Conservation (phyloP, 2,888 invertebrate genomes). For the Platycheirus albimanus region DNA sequence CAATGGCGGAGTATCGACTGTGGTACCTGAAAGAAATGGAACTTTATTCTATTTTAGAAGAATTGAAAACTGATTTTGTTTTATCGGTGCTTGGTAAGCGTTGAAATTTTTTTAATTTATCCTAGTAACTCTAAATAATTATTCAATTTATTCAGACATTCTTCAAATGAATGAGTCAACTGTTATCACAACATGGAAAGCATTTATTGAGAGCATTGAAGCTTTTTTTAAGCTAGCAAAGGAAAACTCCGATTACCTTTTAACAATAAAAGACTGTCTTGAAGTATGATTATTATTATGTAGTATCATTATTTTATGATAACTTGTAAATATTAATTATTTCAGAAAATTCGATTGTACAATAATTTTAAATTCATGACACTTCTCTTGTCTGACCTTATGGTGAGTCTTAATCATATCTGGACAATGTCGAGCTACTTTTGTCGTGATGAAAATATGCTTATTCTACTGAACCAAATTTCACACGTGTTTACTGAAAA, state of each 20-base stretch:
- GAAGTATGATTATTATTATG: conserved; percentile 80
- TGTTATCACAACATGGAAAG: conserved; percentile 77
- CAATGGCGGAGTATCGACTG: conserved; percentile 92
- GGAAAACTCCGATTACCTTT: conserved; percentile 82
- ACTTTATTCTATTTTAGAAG: conserved; percentile 90
- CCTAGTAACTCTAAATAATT: too few species aligned
- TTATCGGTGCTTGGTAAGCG: conserved; percentile 77
- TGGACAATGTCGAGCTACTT: conserved; percentile 96
- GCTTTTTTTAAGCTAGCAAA: conserved; percentile 79
- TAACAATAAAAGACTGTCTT: conserved; percentile 81
- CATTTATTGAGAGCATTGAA: conserved; percentile 75
- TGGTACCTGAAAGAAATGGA: conserved; percentile 93
- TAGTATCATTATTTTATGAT: not conserved
- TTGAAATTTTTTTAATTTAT: conserved; percentile 77
- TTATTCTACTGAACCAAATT: conserved; percentile 91
- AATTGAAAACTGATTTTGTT: conserved; percentile 88
- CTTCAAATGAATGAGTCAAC: conserved; percentile 75
- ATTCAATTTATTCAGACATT: too few species aligned
- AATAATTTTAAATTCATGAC: conserved; percentile 88
- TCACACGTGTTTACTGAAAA: conserved; percentile 92
- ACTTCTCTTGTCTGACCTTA: conserved; percentile 89
- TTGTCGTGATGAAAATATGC: conserved; percentile 93
- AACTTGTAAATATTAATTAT: not conserved
- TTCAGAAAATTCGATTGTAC: conserved; percentile 86
- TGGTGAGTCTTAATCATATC: conserved; percentile 93